These are phyloP conservation scores for Hirtodrosophila duncani DNA, from an alignment of 2,888 invertebrate species.

Conservation along the genomic window DNA sequence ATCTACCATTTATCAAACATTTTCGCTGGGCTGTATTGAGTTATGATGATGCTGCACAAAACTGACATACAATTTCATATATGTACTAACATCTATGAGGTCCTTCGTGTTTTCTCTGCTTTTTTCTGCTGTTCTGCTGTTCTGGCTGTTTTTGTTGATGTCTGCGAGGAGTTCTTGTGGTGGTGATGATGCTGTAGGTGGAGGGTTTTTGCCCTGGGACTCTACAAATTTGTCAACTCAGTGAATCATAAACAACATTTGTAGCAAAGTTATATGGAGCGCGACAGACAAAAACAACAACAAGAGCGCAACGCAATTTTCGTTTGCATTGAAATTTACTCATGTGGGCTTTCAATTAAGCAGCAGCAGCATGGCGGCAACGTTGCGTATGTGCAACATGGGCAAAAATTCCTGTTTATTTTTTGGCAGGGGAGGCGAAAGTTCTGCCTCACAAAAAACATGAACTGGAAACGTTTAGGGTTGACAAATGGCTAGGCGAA, in stretches of 20 bases:
- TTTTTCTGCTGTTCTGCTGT: constrained; percentile 30
- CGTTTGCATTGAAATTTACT: constrained; percentile 59
- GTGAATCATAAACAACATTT: constrained; percentile 57
- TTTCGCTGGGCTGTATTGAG: constrained; percentile 44
- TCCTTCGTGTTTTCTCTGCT: constrained; percentile 12
- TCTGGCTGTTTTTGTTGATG: constrained; percentile 35
- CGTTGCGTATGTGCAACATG: constrained; percentile 58
- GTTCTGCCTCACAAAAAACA: constrained; percentile 3
- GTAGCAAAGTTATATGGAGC: constrained; percentile 50
- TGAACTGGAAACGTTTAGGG: not conserved
- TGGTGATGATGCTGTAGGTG: not conserved
- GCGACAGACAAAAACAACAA: constrained; percentile 21
- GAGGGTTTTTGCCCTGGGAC: not conserved
- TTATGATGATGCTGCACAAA: constrained; percentile 63
- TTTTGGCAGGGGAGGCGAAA: not conserved
- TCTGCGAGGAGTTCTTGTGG: constrained; percentile 16
- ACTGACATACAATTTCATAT: constrained; percentile 49
- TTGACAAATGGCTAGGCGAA: constrained; percentile 17
- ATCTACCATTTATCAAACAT: constrained; percentile 36
- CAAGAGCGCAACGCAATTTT: constrained; percentile 22
- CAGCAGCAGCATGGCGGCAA: constrained; percentile 30
- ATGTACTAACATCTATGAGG: constrained; percentile 26
- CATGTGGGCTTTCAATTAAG: constrained; percentile 60
- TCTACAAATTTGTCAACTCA: constrained; percentile 61
- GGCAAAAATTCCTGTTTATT: constrained; percentile 30